Percentiles rank a stretch among this genome's conserved stretches.
Evolutionary conservation across 2,797 vertebrate species (phyloP).

Genomic region (Coregonus suidteri): DNA sequence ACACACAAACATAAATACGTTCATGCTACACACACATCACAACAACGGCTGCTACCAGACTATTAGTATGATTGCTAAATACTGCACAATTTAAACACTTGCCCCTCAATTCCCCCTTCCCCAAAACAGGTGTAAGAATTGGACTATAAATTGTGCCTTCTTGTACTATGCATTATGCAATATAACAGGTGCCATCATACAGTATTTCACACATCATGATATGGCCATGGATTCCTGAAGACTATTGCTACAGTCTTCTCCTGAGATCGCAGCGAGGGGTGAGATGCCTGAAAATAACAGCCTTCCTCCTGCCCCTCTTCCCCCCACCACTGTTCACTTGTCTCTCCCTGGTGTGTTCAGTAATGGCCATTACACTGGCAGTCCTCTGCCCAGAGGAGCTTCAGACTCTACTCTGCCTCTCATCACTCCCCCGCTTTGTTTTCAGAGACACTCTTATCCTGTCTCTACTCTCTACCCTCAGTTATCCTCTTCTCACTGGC

Average conservation of each 20-base stretch:
- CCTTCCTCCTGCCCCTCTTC: constrained; percentile 43
- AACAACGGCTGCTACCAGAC: no score
- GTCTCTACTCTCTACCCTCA: background rate
- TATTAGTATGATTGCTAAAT: no score
- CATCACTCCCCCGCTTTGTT: background rate
- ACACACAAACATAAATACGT: background rate
- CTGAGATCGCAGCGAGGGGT: constrained; percentile 12
- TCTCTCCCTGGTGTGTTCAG: background rate
- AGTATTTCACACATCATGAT: no score
- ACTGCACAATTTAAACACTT: no score
- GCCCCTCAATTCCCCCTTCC: no score
- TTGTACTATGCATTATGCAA: no score
- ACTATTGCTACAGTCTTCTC: no score
- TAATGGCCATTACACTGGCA: constrained; percentile 1
- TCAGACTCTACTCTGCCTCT: background rate
- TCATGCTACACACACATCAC: background rate
- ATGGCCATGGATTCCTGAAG: no score
- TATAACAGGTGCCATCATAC: no score
- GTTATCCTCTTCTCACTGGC: background rate
- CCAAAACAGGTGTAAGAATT: no score
- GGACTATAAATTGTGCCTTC: no score
- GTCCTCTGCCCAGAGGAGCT: background rate
- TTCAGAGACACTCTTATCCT: background rate
- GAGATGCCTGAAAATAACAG: constrained; percentile 8
- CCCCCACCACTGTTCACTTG: background rate